Evolutionary conservation across 1,140 invertebrate genomes (phyloP), one percentile per base, ranked within the genome.

Genomic region (Sminthurinus signatus): DNA sequence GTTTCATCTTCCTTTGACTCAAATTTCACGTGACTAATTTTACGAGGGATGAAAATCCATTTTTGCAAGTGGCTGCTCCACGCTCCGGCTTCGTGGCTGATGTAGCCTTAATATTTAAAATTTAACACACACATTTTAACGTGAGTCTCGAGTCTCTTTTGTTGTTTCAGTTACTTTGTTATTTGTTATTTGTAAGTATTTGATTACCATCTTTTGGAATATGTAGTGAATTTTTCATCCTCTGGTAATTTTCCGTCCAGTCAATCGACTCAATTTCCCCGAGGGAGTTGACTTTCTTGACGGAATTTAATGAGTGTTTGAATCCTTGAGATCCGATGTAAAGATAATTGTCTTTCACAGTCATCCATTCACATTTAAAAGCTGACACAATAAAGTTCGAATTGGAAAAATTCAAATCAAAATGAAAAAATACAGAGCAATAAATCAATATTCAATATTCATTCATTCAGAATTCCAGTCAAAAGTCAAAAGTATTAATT

Each of bases 331-430:
- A 94, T 1, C 96, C 96, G 31, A 99, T 84, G 76, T 91, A 95
- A 0, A 99, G 75, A 15, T 86, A 79, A 56, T 91, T 83, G 77
- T 95, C 85, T 78, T 96, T 96, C 0, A 98, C 87, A 0, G 94
- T 88, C 12, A 93, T 92, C 96, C 96, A 99, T 79, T 99, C 96
- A 58, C 89, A 86, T 77, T 98, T 99, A 74, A 97, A 97, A 27
- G 92, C 88, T 86, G 21, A n/a, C n/a, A n/a, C n/a, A n/a, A n/a
- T n/a, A n/a, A n/a, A n/a, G n/a, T n/a, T n/a, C n/a, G 15, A 14
- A n/a, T 10, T 10, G n/a, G 4, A n/a, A 46, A 46, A 10, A 46
- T n/a, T n/a, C 5, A 67, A 70, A 63, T 69, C 66, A 48, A 29
- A 14, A 39, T 51, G 60, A 39, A 57, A 62, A 43, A 86, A 83